A percentile compares a stretch with the other conserved stretches of the same genome.
phyloP scores from a whole-genome alignment of 2,113 vertebrate species.

The Pheucticus melanocephalus region DNA sequence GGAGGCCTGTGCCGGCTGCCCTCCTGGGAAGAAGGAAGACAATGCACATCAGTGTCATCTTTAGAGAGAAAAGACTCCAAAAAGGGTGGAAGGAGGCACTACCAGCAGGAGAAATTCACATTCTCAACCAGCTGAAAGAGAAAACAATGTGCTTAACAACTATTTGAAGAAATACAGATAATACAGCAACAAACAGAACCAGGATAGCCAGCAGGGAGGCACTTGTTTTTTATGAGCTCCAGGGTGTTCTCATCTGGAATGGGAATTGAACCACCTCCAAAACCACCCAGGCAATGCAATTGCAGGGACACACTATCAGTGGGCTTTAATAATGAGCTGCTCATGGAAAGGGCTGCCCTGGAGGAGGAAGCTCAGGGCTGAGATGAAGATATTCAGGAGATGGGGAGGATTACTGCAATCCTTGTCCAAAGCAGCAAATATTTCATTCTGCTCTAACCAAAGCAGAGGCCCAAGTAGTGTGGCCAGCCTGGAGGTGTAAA shows the following conservation, averaged over 20 bases:
- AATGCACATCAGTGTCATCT: not conserved
- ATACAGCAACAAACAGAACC: not conserved
- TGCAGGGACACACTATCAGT: not conserved
- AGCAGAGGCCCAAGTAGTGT: not conserved
- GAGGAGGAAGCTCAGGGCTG: not conserved
- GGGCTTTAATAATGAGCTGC: not conserved
- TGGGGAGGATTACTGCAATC: not conserved
- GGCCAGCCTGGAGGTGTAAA: not conserved
- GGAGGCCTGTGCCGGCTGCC: not conserved
- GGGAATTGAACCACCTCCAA: not conserved
- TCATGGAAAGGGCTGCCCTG: not conserved
- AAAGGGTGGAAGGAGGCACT: not conserved
- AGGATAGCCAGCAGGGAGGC: not conserved
- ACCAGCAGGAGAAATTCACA: not conserved
- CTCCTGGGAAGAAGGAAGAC: not conserved
- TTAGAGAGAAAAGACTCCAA: not conserved
- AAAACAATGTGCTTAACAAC: not conserved
- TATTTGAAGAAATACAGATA: not conserved
- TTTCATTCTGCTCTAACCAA: not conserved
- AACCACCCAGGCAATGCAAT: not conserved
- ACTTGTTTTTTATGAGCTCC: not conserved
- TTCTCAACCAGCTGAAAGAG: not conserved
- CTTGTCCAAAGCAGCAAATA: not conserved
- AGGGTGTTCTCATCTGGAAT: not conserved
- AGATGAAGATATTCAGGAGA: not conserved